These are phyloP conservation scores for Erpetoichthys calabaricus DNA, from an alignment of 2,797 vertebrate species.

Conservation along the genomic window DNA sequence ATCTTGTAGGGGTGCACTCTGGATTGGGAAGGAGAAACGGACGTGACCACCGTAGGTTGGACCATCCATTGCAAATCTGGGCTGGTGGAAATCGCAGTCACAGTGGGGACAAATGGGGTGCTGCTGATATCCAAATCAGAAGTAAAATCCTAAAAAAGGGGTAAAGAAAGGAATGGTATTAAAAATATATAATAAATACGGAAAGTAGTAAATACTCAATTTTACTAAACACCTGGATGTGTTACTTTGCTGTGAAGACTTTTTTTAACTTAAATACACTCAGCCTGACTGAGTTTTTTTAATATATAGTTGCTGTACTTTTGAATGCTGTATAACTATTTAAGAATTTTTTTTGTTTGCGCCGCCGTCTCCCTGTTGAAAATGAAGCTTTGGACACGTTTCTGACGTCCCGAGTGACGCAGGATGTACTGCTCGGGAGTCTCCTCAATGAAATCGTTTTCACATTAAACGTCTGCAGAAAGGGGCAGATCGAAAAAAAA, in stretches of 20 bases:
- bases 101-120: constrained; percentile 74
- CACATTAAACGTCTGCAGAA: constrained; percentile 80
- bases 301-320: too few relatives aligned
- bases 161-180: constrained; percentile 11
- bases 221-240: neutral
- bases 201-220: neutral
- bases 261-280: too few relatives aligned
- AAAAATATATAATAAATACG: constrained; percentile 7
- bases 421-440: constrained; percentile 78
- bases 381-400: constrained; percentile 85
- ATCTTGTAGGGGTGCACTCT: constrained; percentile 65
- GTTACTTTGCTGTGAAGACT: neutral
- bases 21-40: constrained; percentile 67
- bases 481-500: constrained; percentile 17
- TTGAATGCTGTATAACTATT: too few relatives aligned
- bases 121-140: constrained; percentile 51
- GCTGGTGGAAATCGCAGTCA: constrained; percentile 80
- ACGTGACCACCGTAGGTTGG: constrained; percentile 76
- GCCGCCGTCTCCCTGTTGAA: constrained; percentile 49
- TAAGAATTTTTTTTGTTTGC: too few relatives aligned
- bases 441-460: constrained; percentile 97
- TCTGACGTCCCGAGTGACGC: constrained; percentile 95
- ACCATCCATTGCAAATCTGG: constrained; percentile 91
- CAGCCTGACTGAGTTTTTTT: too few relatives aligned
- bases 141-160: constrained; percentile 56